Conservation (phyloP, 2,888 invertebrate genomes). For the Tetrapedia diversipes region DNA sequence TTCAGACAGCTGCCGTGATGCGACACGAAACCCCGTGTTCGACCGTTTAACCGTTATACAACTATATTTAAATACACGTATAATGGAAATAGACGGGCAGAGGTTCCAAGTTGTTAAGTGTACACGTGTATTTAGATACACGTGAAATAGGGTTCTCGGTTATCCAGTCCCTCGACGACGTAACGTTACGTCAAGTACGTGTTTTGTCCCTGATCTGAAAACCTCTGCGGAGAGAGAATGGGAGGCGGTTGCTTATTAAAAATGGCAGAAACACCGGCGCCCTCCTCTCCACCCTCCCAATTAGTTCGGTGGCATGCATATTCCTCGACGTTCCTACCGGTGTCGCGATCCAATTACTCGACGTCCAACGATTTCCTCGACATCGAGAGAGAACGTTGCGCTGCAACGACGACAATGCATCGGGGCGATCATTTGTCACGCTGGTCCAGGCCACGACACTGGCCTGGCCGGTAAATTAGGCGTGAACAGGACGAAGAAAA, state of each 20-base stretch:
- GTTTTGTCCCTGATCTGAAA: slow-evolving; percentile 20
- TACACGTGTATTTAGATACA: too few species aligned
- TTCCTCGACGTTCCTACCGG: slow-evolving; percentile 29
- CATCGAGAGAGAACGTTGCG: slow-evolving; percentile 23
- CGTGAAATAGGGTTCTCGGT: too few species aligned
- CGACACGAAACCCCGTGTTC: too few species aligned
- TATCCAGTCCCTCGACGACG: slow-evolving; percentile 6
- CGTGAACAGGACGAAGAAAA: slow-evolving; percentile 29
- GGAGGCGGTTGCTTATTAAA: slow-evolving; percentile 45
- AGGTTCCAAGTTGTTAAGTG: too few species aligned
- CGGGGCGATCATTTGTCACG: slow-evolving; percentile 40
- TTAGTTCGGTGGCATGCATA: slow-evolving; percentile 35
- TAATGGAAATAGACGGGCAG: too few species aligned
- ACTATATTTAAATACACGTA: too few species aligned
- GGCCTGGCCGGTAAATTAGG: slow-evolving; percentile 18
- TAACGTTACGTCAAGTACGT: slow-evolving; percentile 25
- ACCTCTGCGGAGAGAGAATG: background rate
- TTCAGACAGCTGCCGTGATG: too few species aligned
- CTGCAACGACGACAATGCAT: slow-evolving; percentile 39
- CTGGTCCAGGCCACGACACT: background rate
- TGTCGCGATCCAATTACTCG: slow-evolving; percentile 55
- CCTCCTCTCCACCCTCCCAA: slow-evolving; percentile 34
- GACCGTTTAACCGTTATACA: too few species aligned
- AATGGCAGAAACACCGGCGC: slow-evolving; percentile 49
- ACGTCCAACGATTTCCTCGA: slow-evolving; percentile 38